Conservation (phyloP, 2,113 vertebrate species). For the Bubo blakistoni region DNA sequence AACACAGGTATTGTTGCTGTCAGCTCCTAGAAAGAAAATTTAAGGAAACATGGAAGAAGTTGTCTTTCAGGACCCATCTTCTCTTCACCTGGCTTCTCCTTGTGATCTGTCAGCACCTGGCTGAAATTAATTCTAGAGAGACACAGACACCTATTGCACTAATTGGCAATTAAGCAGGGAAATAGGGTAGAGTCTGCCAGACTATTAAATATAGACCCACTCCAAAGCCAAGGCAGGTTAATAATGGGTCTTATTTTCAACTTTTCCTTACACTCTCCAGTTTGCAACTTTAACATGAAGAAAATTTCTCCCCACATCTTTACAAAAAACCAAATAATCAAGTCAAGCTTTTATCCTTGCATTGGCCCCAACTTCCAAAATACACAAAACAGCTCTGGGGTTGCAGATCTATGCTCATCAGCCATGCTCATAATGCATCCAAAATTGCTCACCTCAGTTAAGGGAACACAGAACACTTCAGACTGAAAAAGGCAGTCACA, state of each 20-base stretch:
- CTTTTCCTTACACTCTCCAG: neutral
- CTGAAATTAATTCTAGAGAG: neutral
- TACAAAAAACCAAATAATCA: neutral
- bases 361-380: neutral
- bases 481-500: neutral
- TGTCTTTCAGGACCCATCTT: neutral
- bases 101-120: neutral
- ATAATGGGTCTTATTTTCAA: neutral
- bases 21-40: neutral
- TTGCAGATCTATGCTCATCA: neutral
- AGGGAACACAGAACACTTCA: neutral
- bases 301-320: neutral
- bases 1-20: neutral
- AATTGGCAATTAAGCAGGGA: constrained; percentile 8
- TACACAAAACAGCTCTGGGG: neutral
- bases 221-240: neutral
- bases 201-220: neutral
- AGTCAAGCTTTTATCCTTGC: neutral
- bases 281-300: neutral
- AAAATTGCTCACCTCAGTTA: neutral
- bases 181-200: neutral
- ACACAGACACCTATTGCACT: neutral
- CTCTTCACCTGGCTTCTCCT: neutral
- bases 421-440: neutral
- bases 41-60: neutral